Conservation (phyloP, 2,888 invertebrate genomes). For the Panopea generosa region DNA sequence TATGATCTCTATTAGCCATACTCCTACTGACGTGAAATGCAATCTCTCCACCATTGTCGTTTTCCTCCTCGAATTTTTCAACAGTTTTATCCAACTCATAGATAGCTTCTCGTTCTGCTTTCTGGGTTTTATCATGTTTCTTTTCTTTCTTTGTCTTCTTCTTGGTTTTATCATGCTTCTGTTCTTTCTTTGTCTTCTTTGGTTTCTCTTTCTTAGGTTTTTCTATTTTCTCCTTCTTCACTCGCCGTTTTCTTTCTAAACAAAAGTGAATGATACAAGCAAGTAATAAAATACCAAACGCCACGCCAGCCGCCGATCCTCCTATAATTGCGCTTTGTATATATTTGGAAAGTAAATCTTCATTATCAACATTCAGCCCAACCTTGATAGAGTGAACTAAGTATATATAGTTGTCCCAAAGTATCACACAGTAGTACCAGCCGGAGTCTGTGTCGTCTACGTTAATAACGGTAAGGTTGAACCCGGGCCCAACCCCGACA, state of each 20-base stretch:
- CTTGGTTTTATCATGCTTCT: not conserved
- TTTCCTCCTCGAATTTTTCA: constrained; percentile 18
- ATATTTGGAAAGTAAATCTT: constrained; percentile 59
- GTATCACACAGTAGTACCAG: constrained; percentile 54
- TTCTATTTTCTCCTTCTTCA: constrained; percentile 8
- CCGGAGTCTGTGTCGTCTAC: constrained; percentile 47
- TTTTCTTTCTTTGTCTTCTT: constrained; percentile 22
- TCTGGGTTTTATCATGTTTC: too few relatives aligned
- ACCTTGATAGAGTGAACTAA: constrained; percentile 43
- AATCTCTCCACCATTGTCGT: not conserved
- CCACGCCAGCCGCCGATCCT: constrained; percentile 57
- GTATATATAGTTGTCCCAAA: constrained; percentile 58
- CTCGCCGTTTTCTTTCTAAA: not conserved
- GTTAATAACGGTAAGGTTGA: constrained; percentile 41
- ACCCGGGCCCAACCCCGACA: constrained; percentile 25
- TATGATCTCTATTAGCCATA: not conserved
- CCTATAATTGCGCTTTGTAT: constrained; percentile 63
- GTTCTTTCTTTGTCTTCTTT: constrained; percentile 1
- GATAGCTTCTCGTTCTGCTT: constrained; percentile 11
- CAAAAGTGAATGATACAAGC: constrained; percentile 62
- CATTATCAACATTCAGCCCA: constrained; percentile 67
- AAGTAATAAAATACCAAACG: constrained; percentile 48
- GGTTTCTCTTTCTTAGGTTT: constrained; percentile 5
- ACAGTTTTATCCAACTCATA: constrained; percentile 49
- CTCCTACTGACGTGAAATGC: too few relatives aligned